Conservation (phyloP, 2,113 vertebrate species). For the Cathartes aura region DNA sequence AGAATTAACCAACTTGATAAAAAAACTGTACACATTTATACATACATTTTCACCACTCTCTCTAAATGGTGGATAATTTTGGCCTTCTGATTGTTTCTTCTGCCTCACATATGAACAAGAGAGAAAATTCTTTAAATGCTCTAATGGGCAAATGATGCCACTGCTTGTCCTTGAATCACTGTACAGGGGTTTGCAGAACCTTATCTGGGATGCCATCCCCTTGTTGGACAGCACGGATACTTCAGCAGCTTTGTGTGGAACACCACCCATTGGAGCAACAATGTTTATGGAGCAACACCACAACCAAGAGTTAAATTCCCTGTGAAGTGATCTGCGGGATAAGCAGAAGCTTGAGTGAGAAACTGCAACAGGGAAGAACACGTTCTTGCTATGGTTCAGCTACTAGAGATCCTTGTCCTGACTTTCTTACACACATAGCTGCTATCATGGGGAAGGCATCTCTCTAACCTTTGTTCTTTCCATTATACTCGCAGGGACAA, state of each 20-base stretch:
- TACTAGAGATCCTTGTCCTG: rapidly evolving
- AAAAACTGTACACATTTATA: neutral
- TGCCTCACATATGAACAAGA: neutral
- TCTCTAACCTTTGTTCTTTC: neutral
- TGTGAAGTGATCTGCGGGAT: neutral
- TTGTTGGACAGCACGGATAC: neutral
- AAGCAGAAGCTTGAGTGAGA: neutral
- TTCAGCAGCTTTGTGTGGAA: neutral
- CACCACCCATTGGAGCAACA: neutral
- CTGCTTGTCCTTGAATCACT: neutral
- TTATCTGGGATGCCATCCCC: neutral
- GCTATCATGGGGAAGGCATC: neutral
- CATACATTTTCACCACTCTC: neutral
- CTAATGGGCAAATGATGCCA: too few species aligned
- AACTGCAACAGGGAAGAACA: neutral
- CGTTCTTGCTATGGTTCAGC: neutral
- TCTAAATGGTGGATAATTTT: neutral
- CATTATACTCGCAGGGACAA: neutral
- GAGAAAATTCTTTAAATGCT: neutral
- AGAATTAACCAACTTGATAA: neutral
- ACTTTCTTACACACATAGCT: rapidly evolving
- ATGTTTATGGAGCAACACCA: too few species aligned
- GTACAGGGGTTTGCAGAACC: neutral
- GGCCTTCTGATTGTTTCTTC: neutral
- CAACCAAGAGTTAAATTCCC: neutral